A percentile compares a stretch with the other conserved stretches of the same genome.
Conservation (phyloP, 2,797 vertebrate species). For the Xerus rutilus region DNA sequence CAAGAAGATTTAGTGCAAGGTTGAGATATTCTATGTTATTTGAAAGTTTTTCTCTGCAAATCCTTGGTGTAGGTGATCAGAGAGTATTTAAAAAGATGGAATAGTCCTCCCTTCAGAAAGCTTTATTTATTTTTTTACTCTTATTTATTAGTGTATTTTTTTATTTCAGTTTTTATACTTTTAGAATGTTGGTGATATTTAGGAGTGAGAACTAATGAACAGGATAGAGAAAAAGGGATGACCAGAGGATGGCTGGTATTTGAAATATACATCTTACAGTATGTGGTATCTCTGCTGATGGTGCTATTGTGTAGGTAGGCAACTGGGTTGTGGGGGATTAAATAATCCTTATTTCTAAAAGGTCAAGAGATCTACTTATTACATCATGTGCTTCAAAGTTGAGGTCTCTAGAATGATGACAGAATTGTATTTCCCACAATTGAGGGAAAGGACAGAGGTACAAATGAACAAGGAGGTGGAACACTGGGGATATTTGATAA, state of each 20-base stretch:
- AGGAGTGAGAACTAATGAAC: background rate
- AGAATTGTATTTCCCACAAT: background rate
- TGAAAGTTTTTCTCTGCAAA: background rate
- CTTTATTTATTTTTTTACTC: background rate
- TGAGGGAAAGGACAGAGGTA: background rate
- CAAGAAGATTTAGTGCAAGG: background rate
- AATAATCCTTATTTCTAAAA: background rate
- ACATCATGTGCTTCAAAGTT: background rate
- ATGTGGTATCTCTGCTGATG: background rate
- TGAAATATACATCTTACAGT: background rate
- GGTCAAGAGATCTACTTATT: background rate
- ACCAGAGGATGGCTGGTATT: background rate
- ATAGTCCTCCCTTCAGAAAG: background rate
- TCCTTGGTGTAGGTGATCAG: background rate
- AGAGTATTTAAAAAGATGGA: background rate
- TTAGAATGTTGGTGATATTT: background rate
- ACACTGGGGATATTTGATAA: background rate
- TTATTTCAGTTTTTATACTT: background rate
- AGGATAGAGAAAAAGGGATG: background rate
- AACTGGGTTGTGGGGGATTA: background rate
- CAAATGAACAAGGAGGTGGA: background rate
- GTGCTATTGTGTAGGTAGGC: background rate
- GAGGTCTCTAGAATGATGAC: background rate
- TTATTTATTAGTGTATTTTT: background rate
- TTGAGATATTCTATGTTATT: background rate